Percentiles rank a stretch among this genome's conserved stretches.
These are phyloP conservation scores for Carassius auratus DNA, from an alignment of 2,113 vertebrate genomes.

Conservation along the genomic window DNA sequence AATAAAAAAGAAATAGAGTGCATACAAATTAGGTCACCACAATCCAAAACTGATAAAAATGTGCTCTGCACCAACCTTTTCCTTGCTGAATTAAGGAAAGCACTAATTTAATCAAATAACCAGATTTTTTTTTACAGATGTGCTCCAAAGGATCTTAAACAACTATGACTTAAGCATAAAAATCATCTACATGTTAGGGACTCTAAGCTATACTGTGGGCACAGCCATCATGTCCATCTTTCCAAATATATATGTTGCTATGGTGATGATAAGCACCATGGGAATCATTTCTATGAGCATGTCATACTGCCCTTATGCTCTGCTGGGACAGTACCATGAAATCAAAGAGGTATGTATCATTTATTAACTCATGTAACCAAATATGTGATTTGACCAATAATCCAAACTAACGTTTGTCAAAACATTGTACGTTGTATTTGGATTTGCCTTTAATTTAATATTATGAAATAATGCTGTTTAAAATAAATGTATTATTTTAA, in stretches of 20 bases:
- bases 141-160: conserved; percentile 95
- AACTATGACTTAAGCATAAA: conserved; percentile 92
- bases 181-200: conserved; percentile 92
- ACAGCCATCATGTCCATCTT: conserved; percentile 93
- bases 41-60: too few species aligned
- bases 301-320: conserved; percentile 95
- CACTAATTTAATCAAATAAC: background rate
- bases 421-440: too few species aligned
- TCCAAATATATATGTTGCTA: conserved; percentile 89
- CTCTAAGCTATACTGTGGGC: conserved; percentile 88
- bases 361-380: background rate
- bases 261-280: conserved; percentile 96
- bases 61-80: too few species aligned
- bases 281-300: conserved; percentile 95
- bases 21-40: too few species aligned
- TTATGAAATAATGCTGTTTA: too few species aligned
- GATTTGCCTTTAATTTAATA: too few species aligned
- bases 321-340: conserved; percentile 96
- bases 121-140: conserved; percentile 72
- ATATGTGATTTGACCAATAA: background rate
- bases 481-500: too few species aligned
- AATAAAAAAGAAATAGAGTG: too few species aligned
- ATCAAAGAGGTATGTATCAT: conserved; percentile 83
- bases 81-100: too few species aligned
- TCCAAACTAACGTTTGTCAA: too few species aligned